Evolutionary conservation across 2,888 invertebrate species (phyloP).

Genomic region (Tridacna gigas): DNA sequence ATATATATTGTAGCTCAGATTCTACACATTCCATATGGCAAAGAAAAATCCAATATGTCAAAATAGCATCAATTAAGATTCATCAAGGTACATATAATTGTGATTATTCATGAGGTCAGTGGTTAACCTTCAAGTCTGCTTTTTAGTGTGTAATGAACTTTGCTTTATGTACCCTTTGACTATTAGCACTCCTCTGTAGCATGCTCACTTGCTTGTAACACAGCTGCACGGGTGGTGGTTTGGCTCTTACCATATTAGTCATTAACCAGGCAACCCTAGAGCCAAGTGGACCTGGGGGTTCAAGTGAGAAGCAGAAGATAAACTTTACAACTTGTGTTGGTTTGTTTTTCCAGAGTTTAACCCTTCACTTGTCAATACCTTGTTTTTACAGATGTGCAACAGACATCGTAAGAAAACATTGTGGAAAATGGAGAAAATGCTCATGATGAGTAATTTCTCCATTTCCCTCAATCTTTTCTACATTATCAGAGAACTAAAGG

Average conservation of each 20-base stretch:
- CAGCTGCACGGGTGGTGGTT: conserved; percentile 13
- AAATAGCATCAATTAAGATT: no score
- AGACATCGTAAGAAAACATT: neutral
- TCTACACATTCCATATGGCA: no score
- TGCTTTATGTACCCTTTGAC: conserved; percentile 16
- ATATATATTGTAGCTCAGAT: no score
- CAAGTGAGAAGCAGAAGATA: conserved; percentile 4
- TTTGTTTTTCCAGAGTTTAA: conserved; percentile 8
- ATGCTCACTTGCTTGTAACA: conserved; percentile 16
- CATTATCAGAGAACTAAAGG: neutral
- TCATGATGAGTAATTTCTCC: neutral
- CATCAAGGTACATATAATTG: neutral
- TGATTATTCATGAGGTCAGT: neutral
- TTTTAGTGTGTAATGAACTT: neutral
- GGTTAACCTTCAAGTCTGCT: neutral
- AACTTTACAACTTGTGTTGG: no score
- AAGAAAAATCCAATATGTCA: no score
- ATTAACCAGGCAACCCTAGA: no score
- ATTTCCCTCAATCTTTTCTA: neutral
- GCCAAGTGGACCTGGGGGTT: no score
- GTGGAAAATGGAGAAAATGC: neutral
- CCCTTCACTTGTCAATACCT: neutral
- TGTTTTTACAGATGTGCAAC: neutral
- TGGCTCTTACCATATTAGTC: conserved; percentile 7
- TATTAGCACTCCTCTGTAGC: conserved; percentile 16